Evolutionary conservation across 2,113 vertebrate genomes (phyloP).

Genomic region (Pogonocichla stellata): DNA sequence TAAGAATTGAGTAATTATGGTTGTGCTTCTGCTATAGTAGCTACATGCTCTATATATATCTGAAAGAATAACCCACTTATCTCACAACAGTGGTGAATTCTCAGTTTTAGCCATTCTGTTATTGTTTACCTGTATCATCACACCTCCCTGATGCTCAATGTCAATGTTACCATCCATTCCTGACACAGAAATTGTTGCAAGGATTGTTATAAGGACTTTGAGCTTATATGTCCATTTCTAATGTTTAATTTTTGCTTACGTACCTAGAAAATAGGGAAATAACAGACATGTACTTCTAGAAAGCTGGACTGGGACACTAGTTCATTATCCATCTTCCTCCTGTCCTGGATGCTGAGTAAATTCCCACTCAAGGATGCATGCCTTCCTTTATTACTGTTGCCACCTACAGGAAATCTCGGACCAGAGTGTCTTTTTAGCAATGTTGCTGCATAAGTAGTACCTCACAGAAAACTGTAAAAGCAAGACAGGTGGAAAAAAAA

Average conservation of each 20-base stretch:
- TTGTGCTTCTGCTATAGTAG: neutral
- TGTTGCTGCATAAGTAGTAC: neutral
- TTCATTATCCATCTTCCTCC: neutral
- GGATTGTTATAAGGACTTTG: neutral
- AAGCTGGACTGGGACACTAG: rapidly evolving
- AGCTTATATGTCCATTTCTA: neutral
- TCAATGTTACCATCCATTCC: rapidly evolving
- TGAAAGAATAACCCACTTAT: neutral
- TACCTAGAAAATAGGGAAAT: neutral
- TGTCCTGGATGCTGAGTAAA: neutral
- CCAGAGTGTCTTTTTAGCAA: neutral
- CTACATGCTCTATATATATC: neutral
- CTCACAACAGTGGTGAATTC: neutral
- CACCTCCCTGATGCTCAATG: neutral
- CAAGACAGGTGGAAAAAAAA: neutral
- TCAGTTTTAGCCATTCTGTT: neutral
- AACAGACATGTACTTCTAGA: neutral
- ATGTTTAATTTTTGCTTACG: neutral
- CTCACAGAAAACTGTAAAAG: neutral
- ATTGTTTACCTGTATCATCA: neutral
- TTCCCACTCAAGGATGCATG: rapidly evolving
- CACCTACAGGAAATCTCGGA: neutral
- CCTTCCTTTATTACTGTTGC: neutral
- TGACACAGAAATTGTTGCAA: neutral
- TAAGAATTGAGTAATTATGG: neutral